Evolutionary conservation across 30 jellyfish, hydroid and myxozoan genomes (phyloP).

Genomic region (Euphysa ruthae): DNA sequence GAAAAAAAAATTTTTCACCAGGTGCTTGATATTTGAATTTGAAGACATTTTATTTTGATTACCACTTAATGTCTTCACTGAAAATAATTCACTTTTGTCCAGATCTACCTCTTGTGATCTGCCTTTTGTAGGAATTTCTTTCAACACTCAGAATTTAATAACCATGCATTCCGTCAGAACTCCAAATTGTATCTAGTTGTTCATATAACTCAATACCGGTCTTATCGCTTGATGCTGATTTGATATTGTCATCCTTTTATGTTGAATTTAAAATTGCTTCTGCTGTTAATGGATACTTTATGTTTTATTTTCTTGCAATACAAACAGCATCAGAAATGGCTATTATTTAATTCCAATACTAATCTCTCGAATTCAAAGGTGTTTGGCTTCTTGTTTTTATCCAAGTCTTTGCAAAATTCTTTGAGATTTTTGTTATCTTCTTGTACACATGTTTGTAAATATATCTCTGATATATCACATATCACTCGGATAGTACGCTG

Average conservation of each 20-base stretch:
- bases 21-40: conserved; percentile 10
- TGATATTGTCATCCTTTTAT: conserved; percentile 54
- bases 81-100: conserved; percentile 24
- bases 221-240: conserved; percentile 33
- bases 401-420: no score
- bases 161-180: conserved; percentile 57
- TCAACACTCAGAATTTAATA: conserved; percentile 33
- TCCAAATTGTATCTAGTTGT: conserved; percentile 33
- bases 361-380: no score
- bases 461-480: no score
- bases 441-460: no score
- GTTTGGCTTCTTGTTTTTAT: no score
- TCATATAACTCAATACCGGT: conserved; percentile 13
- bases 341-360: no score
- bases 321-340: no score
- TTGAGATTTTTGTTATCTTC: no score
- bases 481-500: no score
- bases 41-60: conserved; percentile 11
- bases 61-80: conserved; percentile 35
- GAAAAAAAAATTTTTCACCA: neutral
- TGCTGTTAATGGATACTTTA: conserved; percentile 41
- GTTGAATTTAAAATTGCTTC: conserved; percentile 46
- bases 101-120: conserved; percentile 33
- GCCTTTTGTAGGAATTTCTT: conserved; percentile 36
- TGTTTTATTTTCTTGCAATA: conserved; percentile 9